A percentile compares a stretch with the other conserved stretches of the same genome.
phyloP scores from a whole-genome alignment of 2,113 vertebrate species.

The Scalopus aquaticus region DNA sequence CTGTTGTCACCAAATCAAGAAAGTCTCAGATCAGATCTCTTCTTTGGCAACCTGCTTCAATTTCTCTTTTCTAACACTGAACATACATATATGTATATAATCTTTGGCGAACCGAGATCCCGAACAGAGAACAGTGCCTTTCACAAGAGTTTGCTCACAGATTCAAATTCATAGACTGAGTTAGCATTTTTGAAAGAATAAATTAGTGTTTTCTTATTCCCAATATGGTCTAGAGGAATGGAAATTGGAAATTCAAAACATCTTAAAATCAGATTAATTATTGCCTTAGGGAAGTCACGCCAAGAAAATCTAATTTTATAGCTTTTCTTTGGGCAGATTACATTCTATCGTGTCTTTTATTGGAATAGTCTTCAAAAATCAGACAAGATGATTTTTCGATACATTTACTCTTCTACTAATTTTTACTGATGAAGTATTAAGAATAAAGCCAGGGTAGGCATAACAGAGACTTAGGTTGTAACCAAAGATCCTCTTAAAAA shows the following conservation, averaged over 20 bases:
- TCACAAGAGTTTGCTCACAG: background rate
- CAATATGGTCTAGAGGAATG: background rate
- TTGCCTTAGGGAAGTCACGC: background rate
- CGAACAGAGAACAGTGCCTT: too few species aligned
- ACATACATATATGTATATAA: too few species aligned
- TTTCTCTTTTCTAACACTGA: background rate
- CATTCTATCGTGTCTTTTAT: background rate
- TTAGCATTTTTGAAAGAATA: background rate
- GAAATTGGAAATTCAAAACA: slow-evolving; percentile 4
- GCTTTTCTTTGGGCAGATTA: background rate
- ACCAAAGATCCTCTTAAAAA: background rate
- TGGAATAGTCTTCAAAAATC: background rate
- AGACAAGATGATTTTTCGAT: background rate
- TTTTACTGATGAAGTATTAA: background rate
- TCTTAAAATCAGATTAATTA: background rate
- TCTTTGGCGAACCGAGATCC: too few species aligned
- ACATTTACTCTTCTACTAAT: background rate
- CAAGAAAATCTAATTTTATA: background rate
- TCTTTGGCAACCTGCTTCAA: background rate
- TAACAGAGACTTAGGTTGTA: background rate
- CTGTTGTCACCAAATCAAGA: background rate
- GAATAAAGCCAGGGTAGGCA: background rate
- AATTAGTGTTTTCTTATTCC: background rate
- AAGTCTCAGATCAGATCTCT: background rate
- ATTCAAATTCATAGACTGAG: background rate